Conservation (phyloP, 2,797 vertebrate genomes). For the Rhynchonycteris naso region DNA sequence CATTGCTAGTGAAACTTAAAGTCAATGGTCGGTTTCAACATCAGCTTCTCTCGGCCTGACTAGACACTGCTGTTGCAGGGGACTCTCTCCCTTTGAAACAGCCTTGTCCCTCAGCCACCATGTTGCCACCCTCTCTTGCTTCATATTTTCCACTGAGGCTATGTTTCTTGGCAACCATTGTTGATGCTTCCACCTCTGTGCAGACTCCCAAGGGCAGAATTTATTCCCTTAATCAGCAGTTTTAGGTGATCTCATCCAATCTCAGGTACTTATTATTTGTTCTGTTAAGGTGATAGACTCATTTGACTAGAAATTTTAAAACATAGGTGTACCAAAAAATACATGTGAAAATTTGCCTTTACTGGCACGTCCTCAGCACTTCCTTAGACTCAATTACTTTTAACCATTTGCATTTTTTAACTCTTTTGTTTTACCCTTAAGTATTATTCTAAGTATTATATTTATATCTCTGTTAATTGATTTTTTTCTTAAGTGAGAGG, state of each 20-base stretch:
- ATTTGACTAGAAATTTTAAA: not conserved
- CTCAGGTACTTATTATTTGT: not conserved
- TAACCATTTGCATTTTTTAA: not conserved
- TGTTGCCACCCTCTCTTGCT: accelerated
- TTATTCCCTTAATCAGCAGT: not conserved
- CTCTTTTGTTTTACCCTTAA: not conserved
- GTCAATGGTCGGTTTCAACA: not conserved
- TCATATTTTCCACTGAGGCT: not conserved
- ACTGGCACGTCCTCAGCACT: too few relatives aligned
- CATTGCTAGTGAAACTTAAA: not conserved
- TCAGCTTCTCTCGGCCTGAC: not conserved
- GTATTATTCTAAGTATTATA: not conserved
- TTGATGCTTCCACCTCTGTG: not conserved
- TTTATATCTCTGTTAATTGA: not conserved
- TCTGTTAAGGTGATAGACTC: not conserved
- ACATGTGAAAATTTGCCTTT: not conserved
- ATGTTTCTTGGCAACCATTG: not conserved
- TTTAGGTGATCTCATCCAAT: not conserved
- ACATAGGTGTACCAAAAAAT: not conserved
- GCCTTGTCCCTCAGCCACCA: accelerated
- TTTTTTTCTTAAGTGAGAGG: not conserved
- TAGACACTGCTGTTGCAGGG: not conserved
- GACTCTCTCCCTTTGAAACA: not conserved
- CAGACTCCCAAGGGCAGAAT: too few relatives aligned
- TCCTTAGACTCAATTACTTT: not conserved